Evolutionary conservation across 2,113 vertebrate species (phyloP), one percentile per base, ranked within the genome.

Genomic region (Cromileptes altivelis): DNA sequence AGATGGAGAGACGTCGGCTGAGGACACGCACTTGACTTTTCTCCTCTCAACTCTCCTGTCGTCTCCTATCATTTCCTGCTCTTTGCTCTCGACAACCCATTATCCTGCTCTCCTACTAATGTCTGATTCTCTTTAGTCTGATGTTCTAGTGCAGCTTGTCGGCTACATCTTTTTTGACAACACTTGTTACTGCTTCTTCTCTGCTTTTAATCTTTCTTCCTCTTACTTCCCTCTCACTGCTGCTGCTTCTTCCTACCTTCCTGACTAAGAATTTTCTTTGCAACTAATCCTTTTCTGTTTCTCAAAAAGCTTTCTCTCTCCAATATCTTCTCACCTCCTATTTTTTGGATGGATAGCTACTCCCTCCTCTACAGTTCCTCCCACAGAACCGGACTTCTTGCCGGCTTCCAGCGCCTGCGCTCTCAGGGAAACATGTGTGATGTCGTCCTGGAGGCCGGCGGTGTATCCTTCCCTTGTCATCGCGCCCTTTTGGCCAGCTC

Each of bases 401-500:
- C 95, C 1, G 95, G 95, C 69, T 99, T 98, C 91, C 97, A 98
- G 93, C 94, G 92, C 2, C 95, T 99, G 82, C 95, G 98, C 14
- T 83, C 94, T 3, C 96, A 97, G 65, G 93, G 93, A 15, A 95
- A 95, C 88, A 94, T 99, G 91, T 99, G 97, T 0, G 98, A 99
- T 60, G 96, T 99, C n/a, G 92, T 97, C 63, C 93, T 99, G 74
- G 95, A 97, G 85, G 94, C 96, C 2, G 95, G 97, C 18, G 97
- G 97, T 61, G 94, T 94, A 0, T 95, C 97, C 37, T 99, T 98
- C 89, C 97, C 95, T 0, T 98, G 97, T 45, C 98, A 99, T 89
- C 96, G 97, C 30, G 97, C 96, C 42, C 95, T 99, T 40, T 75
- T 99, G 77, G 97, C 98, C 5, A 97, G 97, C 81, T 97, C 97